Conservation (phyloP, 2,888 invertebrate species). For the Calephelis perditalis region DNA sequence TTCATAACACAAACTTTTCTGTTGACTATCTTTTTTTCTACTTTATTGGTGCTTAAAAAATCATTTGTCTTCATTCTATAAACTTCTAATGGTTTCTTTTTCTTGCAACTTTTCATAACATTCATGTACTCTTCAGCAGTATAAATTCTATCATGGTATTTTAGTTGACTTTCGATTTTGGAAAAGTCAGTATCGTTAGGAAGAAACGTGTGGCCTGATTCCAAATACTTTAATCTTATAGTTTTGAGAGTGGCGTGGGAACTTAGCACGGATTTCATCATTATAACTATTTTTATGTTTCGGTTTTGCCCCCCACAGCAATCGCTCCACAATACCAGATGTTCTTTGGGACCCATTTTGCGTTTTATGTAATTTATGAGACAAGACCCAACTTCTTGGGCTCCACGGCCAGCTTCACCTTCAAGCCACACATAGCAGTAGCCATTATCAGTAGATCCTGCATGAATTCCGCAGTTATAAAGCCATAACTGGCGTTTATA, state of each 20-base stretch:
- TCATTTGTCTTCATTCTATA: too few relatives aligned
- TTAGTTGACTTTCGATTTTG: too few relatives aligned
- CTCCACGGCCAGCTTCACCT: conserved; percentile 25
- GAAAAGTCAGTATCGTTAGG: not conserved
- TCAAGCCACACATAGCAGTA: conserved; percentile 26
- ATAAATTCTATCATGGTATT: too few relatives aligned
- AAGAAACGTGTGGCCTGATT: conserved; percentile 7
- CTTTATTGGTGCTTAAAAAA: too few relatives aligned
- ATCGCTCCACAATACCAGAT: conserved; percentile 6
- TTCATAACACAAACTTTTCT: too few relatives aligned
- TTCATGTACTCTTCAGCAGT: too few relatives aligned
- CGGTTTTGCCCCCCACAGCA: not conserved
- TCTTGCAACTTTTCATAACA: too few relatives aligned
- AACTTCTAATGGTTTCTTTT: too few relatives aligned
- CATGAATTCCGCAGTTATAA: conserved; percentile 26
- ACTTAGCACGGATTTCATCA: conserved; percentile 2
- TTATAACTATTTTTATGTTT: not conserved
- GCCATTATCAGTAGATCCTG: conserved; percentile 21
- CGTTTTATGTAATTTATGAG: conserved; percentile 20
- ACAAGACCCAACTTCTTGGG: conserved; percentile 25
- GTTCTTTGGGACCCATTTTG: not conserved
- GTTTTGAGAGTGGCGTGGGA: not conserved
- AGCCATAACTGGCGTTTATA: conserved; percentile 22
- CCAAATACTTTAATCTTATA: conserved; percentile 6
- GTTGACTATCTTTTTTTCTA: too few relatives aligned